Base-by-base conservation (phyloP, 2,113 vertebrate species). In the Poecilia latipinna region DNA sequence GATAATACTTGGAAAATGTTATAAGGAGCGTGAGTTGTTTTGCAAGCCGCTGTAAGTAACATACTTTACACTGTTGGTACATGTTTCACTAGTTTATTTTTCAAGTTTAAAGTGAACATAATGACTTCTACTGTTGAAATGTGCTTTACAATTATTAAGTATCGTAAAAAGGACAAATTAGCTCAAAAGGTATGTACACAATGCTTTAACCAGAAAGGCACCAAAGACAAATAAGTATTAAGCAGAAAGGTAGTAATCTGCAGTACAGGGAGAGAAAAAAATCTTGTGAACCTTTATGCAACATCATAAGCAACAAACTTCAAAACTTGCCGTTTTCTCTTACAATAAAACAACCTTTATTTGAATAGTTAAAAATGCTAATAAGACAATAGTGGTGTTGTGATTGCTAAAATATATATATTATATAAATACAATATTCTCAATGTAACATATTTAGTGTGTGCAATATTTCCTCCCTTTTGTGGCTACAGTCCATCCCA, bases 331-430 rank as follows among this genome's bases (percentile, higher is more conserved):
- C 66, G 24, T 80, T 79, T 79, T 82, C 68, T 19, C 17, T 85
- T 66, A 70, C 19, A 61, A 79, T 75, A 66, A 76, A 70, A 86
- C 71, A 78, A 83, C 90, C 84, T 90, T 93, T 88, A 91, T 90
- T 91, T 88, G 35, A 90, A 87, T 82, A 78, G 79, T 90, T 90
- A 93, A 89, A 42, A 93, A 91, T 67, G 74, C 85, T 82, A 88
- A 88, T 94, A 93, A 92, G 93, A 94, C 93, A 93, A 94, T 92
- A 94, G 93, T 94, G 94, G 93, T 94, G 90, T 83, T 87, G 89
- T 89, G 84, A 90, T 82, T 83, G 66, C 93, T 94, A 93, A 94
- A 94, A 94, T 80, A 80, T 93, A 80, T 93, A 94, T 94, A 91
- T 93, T 92, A 94, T 86, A 92, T 93, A 95, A 94, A 94, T 92